Evolutionary conservation across 2,113 vertebrate genomes (phyloP), one percentile per base, ranked within the genome.

Genomic region (Marmota flaviventris): DNA sequence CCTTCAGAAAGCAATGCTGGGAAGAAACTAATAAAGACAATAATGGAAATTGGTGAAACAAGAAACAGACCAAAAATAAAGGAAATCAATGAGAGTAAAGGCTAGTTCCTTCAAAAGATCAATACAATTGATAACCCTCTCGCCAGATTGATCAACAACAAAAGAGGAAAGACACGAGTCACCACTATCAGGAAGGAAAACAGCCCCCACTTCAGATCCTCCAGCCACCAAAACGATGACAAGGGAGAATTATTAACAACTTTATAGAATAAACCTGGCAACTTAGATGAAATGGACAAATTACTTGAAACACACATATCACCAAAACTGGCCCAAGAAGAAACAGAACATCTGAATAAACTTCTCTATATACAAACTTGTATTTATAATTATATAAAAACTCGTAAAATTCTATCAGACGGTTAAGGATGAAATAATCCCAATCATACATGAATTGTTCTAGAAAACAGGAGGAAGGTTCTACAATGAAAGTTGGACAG

Each of bases 31-130:
- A 85, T 93, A 81, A 96, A 87, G 81, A 75, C 82, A 69, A 95
- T n/a, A 95, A 72, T 34, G 61, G 93, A 93, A 93, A 95, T 95
- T 87, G 76, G 63, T 84, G 70, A 89, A 95, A 93, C 86, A 53
- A 76, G 77, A 89, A 93, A 87, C 79, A 93, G 86, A 89, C 65
- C 20, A 61, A 95, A 85, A 87, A 37, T 93, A 82, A 96, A 96
- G 78, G 92, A 83, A 97, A 97, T 95, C 96, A 89, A 94, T 97
- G 89, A 73, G 56, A 89, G 70, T 81, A 93, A 96, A 89, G 75
- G 18, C 83, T 95, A 58, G 51, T 39, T 94, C 58, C 93, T 87
- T 72, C 83, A 83, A 89, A 91, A 90, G 70, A 87, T 97, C 97
- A 81, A 92, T 96, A 85, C 61, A 81, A 94, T 84, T n/a, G 58